Evolutionary conservation across 2,113 vertebrate genomes (phyloP), one percentile per base, ranked within the genome.

Genomic region (Stomatorhinus ivindoensis): DNA sequence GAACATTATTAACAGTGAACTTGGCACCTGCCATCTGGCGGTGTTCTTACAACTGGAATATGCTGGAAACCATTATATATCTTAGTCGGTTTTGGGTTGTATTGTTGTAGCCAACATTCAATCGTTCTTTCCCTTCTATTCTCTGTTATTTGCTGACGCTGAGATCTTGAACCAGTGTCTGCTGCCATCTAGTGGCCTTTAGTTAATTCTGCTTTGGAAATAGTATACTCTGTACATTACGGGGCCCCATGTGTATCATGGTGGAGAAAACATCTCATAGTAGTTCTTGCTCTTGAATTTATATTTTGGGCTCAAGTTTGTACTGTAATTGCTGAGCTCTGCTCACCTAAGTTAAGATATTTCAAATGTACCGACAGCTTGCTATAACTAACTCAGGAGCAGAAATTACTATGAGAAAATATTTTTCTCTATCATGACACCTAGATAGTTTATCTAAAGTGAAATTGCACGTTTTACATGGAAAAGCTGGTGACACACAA

Each of bases 181-280:
- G 76, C 35, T 85, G 88, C 88, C 88, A 51, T 89, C 88, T 61
- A 46, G 80, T 84, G 88, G 88, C 5, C 39, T 39, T 31, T 82
- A 31, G 10, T 10, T 53, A 86, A 31, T 53, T 27, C 11, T 51
- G 27, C 46, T 48, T 85, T 31, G 24, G 47, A 51, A 5, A 82
- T 19, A 3, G 13, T 10, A 21, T 46, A 21, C 35, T 83, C 19
- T 21, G 42, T 47, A 83, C 21, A 46, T 83, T 83, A 44, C 4
- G 19, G 31, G 44, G 35, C 39, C 35, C 39, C 8, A 42, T 82
- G 19, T 35, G 58, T 27, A n/a, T 65, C 73, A 35, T 80, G 73
- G 17, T 44, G 13, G 76, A 42, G 11, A 82, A 82, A 35, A 82
- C 55, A 61, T 65, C 13, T 19, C 4, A 21, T 39, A 82, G 76